A percentile compares a stretch with the other conserved stretches of the same genome.
These are phyloP conservation scores for Polyommatus icarus DNA, from an alignment of 2,888 invertebrate species.

Conservation along the genomic window DNA sequence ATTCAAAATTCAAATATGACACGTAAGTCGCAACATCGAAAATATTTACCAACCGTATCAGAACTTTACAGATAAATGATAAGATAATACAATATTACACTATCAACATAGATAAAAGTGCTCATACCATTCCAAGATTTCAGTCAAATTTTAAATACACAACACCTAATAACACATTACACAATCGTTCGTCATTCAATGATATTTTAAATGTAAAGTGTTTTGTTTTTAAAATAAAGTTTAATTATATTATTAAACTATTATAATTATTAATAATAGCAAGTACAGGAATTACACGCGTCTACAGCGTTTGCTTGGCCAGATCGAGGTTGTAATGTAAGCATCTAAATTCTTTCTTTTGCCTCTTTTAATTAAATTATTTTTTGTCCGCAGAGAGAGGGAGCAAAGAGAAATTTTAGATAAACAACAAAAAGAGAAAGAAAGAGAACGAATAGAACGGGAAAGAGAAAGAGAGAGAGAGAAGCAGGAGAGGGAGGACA, in stretches of 20 bases:
- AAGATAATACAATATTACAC: conserved; percentile 1
- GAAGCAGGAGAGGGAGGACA: conserved; percentile 77
- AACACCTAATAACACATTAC: not conserved
- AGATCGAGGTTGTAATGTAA: no score
- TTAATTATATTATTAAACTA: no score
- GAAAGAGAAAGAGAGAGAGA: conserved; percentile 79
- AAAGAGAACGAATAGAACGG: conserved; percentile 83
- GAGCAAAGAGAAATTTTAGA: conserved; percentile 82
- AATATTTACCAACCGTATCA: not conserved
- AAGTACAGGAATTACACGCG: no score
- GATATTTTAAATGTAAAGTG: not conserved
- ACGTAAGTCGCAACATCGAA: not conserved
- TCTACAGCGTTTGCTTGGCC: no score
- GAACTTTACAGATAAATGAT: not conserved
- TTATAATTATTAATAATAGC: no score
- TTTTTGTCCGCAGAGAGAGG: conserved; percentile 66
- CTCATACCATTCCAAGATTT: not conserved
- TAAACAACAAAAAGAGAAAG: conserved; percentile 84
- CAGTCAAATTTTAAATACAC: not conserved
- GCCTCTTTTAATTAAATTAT: conserved; percentile 6
- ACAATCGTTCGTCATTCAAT: not conserved
- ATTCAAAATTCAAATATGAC: not conserved
- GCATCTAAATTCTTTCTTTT: not conserved
- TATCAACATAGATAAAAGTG: not conserved
- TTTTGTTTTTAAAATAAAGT: not conserved